Evolutionary conservation across 1,140 invertebrate genomes (phyloP), one percentile per base, ranked within the genome.

Genomic region (Sycophila sp.): DNA sequence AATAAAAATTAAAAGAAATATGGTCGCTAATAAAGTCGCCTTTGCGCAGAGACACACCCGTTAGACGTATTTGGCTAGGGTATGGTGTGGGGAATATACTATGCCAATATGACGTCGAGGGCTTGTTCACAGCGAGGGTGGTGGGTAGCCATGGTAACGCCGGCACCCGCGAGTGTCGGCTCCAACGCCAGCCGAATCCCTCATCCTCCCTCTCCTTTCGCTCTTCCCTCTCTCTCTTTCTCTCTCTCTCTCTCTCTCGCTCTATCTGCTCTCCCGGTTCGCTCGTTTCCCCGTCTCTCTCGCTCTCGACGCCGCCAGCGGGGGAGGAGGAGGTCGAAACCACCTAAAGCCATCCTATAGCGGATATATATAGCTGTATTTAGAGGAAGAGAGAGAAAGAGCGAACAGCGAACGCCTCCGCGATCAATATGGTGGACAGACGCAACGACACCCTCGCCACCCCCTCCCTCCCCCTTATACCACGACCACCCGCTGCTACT

Each of bases 81-180:
- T 5, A 53, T 40, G 83, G 83, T 83, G 81, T 82, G 80, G 80
- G 81, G 81, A 85, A 86, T 85, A 84, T 84, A 82, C 81, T 84
- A 81, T 85, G 81, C 83, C 84, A 85, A 85, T 86, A 85, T 85
- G 82, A 86, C 80, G 85, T 83, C 76, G 84, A 86, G 84, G 83
- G 83, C 81, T 85, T 85, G 84, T 85, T 86, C 85, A 86, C 84
- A 86, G 83, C 83, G 83, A 81, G 81, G 78, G 82, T 82, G 87
- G 88, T 88, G 85, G 68, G 88, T 89, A 81, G 86, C 84, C 85
- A 88, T 87, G 87, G 88, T 81, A 84, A 89, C 88, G 83, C 81
- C 87, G 87, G 88, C 88, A 88, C 88, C 88, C 83, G 86, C 87
- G 83, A 88, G 88, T 88, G 89, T 88, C 88, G 88, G 82, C 87